Base-by-base conservation (phyloP, 2,797 vertebrate genomes). In the Thripadectes ignobilis region DNA sequence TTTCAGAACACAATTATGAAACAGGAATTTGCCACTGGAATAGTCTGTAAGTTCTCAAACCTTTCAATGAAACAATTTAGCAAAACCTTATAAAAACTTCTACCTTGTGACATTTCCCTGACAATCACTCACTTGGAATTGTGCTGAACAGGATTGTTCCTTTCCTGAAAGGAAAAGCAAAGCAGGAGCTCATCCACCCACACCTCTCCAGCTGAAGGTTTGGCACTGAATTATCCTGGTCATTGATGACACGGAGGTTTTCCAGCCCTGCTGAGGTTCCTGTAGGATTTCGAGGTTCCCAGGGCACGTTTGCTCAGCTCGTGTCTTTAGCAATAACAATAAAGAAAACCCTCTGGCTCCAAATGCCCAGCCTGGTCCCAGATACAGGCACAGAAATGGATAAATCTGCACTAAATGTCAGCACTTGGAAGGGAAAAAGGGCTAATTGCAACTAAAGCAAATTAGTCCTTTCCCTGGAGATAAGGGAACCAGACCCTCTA, bases 401-500 rank as follows among this genome's bases (percentile, higher is more conserved):
- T 81, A 85, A 91, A 89, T 91, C 74, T 59, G 77, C 26, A 22
- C 1, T 10, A 71, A 89, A 84, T 67, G 39, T 88, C 92, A 94
- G 71, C 83, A 52, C 83, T 74, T 87, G 17, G 0, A 48, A 93
- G 77, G 74, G 54, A 73, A 84, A 86, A 89, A 86, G 84, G 39
- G 62, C 58, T 95, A 87, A 94, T 69, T 95, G 86, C 83, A 84
- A 24, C 45, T 48, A 23, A 84, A 95, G 71, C 67, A 92, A 94
- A 79, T 95, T 26, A 91, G 14, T 38, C 38, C 57, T 92, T 96
- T 48, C 80, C 55, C 62, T 74, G 41, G 76, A 87, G 74, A 79
- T 54, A 82, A 85, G 59, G 63, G 91, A 84, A 85, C 13, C 75
- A 72, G 68, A 75, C 65, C 48, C 61, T 85, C 8, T 22, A 3